Evolutionary conservation across 1,140 invertebrate species (phyloP).

Genomic region (Lasioglossum baleicum): DNA sequence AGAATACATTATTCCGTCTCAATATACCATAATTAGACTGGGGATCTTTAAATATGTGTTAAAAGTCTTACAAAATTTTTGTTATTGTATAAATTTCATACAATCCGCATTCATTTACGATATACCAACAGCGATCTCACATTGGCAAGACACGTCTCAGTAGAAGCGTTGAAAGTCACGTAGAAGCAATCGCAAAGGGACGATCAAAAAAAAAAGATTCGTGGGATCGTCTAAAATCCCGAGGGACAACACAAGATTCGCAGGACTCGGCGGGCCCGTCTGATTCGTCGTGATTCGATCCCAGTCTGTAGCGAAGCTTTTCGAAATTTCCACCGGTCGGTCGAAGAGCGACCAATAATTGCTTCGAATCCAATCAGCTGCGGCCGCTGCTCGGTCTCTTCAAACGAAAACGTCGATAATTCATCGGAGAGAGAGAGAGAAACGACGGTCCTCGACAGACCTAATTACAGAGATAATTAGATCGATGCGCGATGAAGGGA

Average conservation of each 20-base stretch:
- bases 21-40: too few relatives aligned
- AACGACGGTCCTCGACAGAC: background rate
- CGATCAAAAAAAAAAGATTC: too few relatives aligned
- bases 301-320: background rate
- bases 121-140: too few relatives aligned
- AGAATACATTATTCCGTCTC: too few relatives aligned
- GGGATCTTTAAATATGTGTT: too few relatives aligned
- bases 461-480: constrained; percentile 19
- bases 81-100: too few relatives aligned
- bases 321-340: background rate
- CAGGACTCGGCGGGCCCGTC: background rate
- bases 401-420: constrained; percentile 23
- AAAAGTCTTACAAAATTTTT: too few relatives aligned
- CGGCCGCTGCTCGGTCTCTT: background rate
- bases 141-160: too few relatives aligned
- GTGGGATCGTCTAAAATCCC: too few relatives aligned
- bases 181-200: too few relatives aligned
- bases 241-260: background rate
- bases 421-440: background rate
- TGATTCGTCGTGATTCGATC: background rate
- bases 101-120: too few relatives aligned
- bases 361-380: constrained; percentile 5
- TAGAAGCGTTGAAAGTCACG: too few relatives aligned
- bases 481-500: background rate
- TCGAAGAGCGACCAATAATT: constrained; percentile 6